Evolutionary conservation across 2,888 invertebrate species (phyloP), one percentile per base, ranked within the genome.

Genomic region (Oxycera nigricornis): DNA sequence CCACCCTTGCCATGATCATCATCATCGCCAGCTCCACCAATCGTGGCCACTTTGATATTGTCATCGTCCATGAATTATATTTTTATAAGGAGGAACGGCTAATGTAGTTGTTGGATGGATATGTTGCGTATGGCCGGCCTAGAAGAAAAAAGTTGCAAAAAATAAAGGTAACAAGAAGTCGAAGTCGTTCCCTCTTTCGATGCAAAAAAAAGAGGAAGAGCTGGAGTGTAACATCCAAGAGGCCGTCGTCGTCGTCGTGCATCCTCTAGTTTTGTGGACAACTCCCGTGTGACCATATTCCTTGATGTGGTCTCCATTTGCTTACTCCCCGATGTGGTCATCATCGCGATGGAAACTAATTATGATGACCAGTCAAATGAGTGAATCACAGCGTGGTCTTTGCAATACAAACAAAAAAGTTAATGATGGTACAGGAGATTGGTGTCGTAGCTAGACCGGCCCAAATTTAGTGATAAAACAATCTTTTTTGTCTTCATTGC

Each of bases 281-380:
- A 61, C 31, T n/a, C 28, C n/a, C 61, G 14, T 31, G 61, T 17
- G 61, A 59, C n/a, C 22, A n/a, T n/a, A 26, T 28, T n/a, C n/a
- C n/a, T n/a, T n/a, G n/a, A n/a, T n/a, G n/a, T n/a, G n/a, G n/a
- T n/a, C n/a, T n/a, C n/a, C n/a, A n/a, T n/a, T n/a, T n/a, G n/a
- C 30, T 17, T 11, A 17, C 17, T 28, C 31, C 31, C 17, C 31
- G 26, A 17, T 2, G 17, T 31, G 61, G 35, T 31, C 31, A n/a
- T 61, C 61, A 61, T 61, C 17, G 20, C 24, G 31, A 61, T 61
- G 67, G 67, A 50, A 68, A 50, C 67, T 68, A 68, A 68, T 68
- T 68, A 50, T 68, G 67, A 68, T 68, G 46, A 28, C 26, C 67
- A 68, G 67, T 68, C 67, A 68, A 68, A 68, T 68, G 67, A 68